phyloP scores from a whole-genome alignment of 2,797 vertebrate species.

The Zalophus californianus region DNA sequence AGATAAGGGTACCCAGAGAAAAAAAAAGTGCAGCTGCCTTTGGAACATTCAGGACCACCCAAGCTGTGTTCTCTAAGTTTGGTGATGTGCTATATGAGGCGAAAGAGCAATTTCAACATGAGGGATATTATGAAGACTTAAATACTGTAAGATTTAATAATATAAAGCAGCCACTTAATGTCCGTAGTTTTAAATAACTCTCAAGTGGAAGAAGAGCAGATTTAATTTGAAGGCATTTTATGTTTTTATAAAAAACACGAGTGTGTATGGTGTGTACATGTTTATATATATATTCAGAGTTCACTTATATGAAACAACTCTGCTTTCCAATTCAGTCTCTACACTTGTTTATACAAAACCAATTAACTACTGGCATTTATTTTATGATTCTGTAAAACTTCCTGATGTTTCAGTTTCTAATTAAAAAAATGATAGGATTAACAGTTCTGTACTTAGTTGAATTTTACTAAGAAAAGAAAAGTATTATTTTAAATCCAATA shows the following conservation, averaged over 20 bases:
- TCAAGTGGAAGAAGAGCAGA: constrained; percentile 25
- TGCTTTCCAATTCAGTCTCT: constrained; percentile 12
- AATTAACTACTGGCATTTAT: constrained; percentile 23
- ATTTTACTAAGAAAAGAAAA: neutral
- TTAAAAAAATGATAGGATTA: constrained; percentile 39
- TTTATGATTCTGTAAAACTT: constrained; percentile 58
- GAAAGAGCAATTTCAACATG: constrained; percentile 44
- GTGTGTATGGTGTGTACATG: neutral
- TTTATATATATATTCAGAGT: neutral
- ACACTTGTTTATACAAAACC: constrained; percentile 15
- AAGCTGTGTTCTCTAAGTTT: constrained; percentile 41
- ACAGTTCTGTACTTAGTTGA: neutral
- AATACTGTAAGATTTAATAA: neutral
- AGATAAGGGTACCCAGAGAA: constrained; percentile 61
- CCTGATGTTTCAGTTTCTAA: constrained; percentile 34
- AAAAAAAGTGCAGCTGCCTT: constrained; percentile 41
- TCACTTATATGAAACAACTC: constrained; percentile 40
- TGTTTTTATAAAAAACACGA: constrained; percentile 17
- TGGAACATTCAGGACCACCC: constrained; percentile 61
- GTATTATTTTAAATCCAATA: constrained; percentile 53
- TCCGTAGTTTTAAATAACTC: constrained; percentile 24
- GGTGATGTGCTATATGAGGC: neutral
- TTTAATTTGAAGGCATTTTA: constrained; percentile 51
- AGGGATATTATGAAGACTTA: constrained; percentile 2
- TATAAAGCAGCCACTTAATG: neutral